phyloP scores from a whole-genome alignment of 2,113 vertebrate species.

The Cryptomyrus ogoouensis region DNA sequence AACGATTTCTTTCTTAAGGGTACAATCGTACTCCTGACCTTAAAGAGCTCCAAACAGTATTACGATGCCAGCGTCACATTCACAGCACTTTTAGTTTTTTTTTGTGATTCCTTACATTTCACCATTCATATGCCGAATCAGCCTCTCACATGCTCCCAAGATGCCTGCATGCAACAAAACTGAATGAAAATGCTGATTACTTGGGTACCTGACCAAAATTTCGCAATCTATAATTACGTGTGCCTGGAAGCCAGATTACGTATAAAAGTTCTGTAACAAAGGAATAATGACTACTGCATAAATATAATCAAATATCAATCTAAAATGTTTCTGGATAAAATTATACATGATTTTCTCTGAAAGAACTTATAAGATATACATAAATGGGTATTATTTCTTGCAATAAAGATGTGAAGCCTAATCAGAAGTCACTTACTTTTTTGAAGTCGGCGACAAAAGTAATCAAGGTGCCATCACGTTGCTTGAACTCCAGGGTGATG shows the following conservation, averaged over 20 bases:
- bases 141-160: not conserved
- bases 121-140: not conserved
- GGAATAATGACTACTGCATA: not conserved
- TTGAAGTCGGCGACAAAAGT: slow-evolving; percentile 85
- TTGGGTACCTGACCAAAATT: not conserved
- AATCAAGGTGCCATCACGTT: slow-evolving; percentile 80
- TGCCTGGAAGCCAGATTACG: not conserved
- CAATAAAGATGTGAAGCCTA: not conserved
- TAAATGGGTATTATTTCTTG: not conserved
- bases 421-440: slow-evolving; percentile 65
- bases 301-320: not conserved
- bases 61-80: not conserved
- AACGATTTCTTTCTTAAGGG: not conserved
- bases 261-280: not conserved
- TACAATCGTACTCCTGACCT: not conserved
- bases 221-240: not conserved
- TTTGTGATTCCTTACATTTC: not conserved
- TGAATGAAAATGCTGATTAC: not conserved
- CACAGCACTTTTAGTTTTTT: not conserved
- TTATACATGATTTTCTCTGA: not conserved
- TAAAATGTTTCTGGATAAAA: not conserved
- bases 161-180: not conserved
- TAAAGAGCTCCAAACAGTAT: not conserved
- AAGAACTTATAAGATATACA: not conserved
- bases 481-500: slow-evolving; percentile 80